phyloP scores from a whole-genome alignment of 2,888 invertebrate species.

The Drosophila conformis region DNA sequence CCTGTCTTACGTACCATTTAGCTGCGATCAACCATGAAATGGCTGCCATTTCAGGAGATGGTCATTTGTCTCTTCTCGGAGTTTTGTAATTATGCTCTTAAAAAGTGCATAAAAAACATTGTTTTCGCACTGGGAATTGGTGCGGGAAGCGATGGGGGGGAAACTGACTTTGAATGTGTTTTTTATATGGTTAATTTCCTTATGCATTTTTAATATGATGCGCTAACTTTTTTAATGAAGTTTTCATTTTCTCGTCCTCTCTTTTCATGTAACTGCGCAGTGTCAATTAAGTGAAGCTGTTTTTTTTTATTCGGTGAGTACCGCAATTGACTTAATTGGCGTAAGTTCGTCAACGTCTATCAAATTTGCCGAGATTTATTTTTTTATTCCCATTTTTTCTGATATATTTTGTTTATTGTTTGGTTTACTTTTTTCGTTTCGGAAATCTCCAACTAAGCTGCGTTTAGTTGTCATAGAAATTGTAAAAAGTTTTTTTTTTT shows the following conservation, averaged over 20 bases:
- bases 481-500: constrained; percentile 8
- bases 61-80: constrained; percentile 20
- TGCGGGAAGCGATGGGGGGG: neutral
- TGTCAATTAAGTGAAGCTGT: constrained; percentile 30
- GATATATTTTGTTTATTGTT: neutral
- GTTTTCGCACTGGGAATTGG: neutral
- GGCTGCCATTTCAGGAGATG: constrained; percentile 38
- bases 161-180: constrained; percentile 21
- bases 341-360: constrained; percentile 3
- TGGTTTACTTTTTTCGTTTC: neutral
- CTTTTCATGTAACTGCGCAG: constrained; percentile 46
- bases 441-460: neutral
- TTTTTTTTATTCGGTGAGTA: constrained; percentile 51
- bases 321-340: constrained; percentile 3
- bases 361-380: neutral
- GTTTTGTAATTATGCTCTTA: constrained; percentile 63
- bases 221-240: constrained; percentile 32
- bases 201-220: constrained; percentile 31
- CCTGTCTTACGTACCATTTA: constrained; percentile 41
- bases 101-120: constrained; percentile 58
- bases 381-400: neutral
- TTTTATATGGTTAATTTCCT: constrained; percentile 24
- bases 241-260: constrained; percentile 8
- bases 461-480: constrained; percentile 3
- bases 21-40: constrained; percentile 67